Percentiles rank a stretch among this genome's conserved stretches.
Evolutionary conservation across 1,140 invertebrate genomes (phyloP).

Genomic region (Pentalonia nigronervosa): DNA sequence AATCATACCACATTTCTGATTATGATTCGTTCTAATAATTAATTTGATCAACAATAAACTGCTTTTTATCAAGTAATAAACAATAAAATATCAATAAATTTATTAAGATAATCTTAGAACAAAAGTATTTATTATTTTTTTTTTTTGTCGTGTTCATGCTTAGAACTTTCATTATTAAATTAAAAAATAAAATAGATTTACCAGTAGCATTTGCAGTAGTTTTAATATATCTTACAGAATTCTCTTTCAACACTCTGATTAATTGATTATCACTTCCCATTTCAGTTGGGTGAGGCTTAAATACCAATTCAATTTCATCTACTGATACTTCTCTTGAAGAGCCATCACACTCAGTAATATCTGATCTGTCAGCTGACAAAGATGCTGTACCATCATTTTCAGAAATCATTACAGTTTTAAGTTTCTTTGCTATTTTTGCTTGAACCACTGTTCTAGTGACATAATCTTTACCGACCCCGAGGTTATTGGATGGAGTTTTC

Average conservation of each 20-base stretch:
- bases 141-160: too few relatives aligned
- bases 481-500: slow-evolving; percentile 17
- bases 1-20: too few relatives aligned
- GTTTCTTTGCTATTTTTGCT: slow-evolving; percentile 59
- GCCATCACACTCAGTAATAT: slow-evolving; percentile 80
- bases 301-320: slow-evolving; percentile 93
- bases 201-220: slow-evolving; percentile 95
- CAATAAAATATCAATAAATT: too few relatives aligned
- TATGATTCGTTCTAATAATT: too few relatives aligned
- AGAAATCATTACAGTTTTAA: slow-evolving; percentile 65
- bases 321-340: slow-evolving; percentile 75
- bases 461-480: slow-evolving; percentile 26
- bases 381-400: slow-evolving; percentile 69
- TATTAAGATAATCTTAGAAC: too few relatives aligned
- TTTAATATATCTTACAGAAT: slow-evolving; percentile 88
- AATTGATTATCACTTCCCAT: slow-evolving; percentile 85
- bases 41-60: too few relatives aligned
- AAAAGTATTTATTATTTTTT: too few relatives aligned
- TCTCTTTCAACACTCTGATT: slow-evolving; percentile 82
- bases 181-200: slow-evolving; percentile 62
- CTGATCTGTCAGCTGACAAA: slow-evolving; percentile 77
- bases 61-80: too few relatives aligned
- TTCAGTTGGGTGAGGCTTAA: slow-evolving; percentile 93
- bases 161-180: neutral
- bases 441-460: slow-evolving; percentile 42